Conservation (phyloP, 35 echinoderm and acorn worm genomes). For the Patiria miniata region DNA sequence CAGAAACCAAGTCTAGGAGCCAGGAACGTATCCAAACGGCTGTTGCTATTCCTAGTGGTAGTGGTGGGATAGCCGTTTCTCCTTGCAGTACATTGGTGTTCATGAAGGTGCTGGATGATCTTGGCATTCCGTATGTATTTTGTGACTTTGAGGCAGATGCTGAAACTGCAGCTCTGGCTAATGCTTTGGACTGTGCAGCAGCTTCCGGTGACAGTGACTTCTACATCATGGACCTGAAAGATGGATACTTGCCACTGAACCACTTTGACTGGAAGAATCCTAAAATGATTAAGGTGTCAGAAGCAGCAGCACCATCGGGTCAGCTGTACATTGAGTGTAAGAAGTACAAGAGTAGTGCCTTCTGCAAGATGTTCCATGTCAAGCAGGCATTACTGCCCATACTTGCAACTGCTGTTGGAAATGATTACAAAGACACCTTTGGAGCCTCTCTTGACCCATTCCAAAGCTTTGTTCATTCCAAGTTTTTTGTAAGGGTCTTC, state of each 20-base stretch:
- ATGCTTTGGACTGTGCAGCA: constrained; percentile 66
- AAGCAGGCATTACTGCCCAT: constrained; percentile 73
- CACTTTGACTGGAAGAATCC: constrained; percentile 66
- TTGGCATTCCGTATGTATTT: constrained; percentile 61
- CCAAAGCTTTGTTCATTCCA: constrained; percentile 41
- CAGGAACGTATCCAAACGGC: constrained; percentile 54
- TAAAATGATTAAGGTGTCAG: neutral
- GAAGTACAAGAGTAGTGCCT: constrained; percentile 55
- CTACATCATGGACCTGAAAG: constrained; percentile 77
- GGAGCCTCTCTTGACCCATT: constrained; percentile 51
- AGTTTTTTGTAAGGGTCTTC: constrained; percentile 13
- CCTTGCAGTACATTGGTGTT: constrained; percentile 44
- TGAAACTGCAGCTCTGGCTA: constrained; percentile 78
- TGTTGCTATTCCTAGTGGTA: constrained; percentile 36
- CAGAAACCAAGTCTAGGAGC: constrained; percentile 55
- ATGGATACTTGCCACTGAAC: constrained; percentile 83
- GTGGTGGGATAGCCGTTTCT: constrained; percentile 52
- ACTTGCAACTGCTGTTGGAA: constrained; percentile 76
- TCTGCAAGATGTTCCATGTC: constrained; percentile 75
- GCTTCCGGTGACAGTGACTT: constrained; percentile 88
- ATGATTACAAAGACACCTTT: constrained; percentile 80
- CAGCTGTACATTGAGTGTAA: constrained; percentile 34
- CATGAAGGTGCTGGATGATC: constrained; percentile 61
- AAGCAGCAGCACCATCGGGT: neutral
- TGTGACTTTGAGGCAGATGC: constrained; percentile 97